Base-by-base conservation (phyloP, 1,140 invertebrate species). In the Penaeus chinensis region DNA sequence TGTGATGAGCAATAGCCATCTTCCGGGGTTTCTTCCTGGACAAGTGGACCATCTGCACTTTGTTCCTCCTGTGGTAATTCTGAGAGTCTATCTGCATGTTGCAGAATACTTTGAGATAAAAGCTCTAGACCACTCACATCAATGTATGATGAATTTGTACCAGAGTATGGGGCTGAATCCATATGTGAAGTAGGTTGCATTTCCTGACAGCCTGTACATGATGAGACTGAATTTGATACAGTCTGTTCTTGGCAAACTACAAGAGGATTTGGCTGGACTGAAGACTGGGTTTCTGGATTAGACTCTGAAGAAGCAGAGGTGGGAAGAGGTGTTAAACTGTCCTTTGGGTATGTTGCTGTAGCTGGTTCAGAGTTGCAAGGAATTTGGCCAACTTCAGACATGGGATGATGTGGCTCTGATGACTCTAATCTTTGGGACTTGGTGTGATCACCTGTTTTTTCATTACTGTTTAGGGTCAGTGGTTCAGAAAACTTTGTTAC, bases 81-180 rank as follows among this genome's bases (percentile, higher is more conserved):
- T 24, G 83, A 37, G n/a, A 62, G 61, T 32, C 71, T 47, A 54
- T 37, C 42, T 42, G 95, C 95, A 87, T 95, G 94, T 88, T 96
- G 95, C 88, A 95, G 95, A 82, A 96, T 96, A 90, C 96, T 96
- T 90, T 96, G 96, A 0, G 96, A 96, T 11, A 97, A 91, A 22
- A 97, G 91, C 92, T 97, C 95, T 65, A 97, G 91, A 0, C 96
- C 96, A 90, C 96, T 96, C 2, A 96, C 92, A 91, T 96, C 96
- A 42, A 87, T 24, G 27, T 77, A 85, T 20, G 83, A 85, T 27
- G 83, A 60, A 37, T 71, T 61, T 42, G 37, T 63, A n/a, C n/a
- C 63, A 10, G 32, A 37, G 2, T 74, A 63, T 47, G 63, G 13
- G 62, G 76, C 60, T 24, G 76, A 42, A 13, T 82, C 65, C 24